phyloP scores from a whole-genome alignment of 2,797 vertebrate species.

The Tarsius wallacei region DNA sequence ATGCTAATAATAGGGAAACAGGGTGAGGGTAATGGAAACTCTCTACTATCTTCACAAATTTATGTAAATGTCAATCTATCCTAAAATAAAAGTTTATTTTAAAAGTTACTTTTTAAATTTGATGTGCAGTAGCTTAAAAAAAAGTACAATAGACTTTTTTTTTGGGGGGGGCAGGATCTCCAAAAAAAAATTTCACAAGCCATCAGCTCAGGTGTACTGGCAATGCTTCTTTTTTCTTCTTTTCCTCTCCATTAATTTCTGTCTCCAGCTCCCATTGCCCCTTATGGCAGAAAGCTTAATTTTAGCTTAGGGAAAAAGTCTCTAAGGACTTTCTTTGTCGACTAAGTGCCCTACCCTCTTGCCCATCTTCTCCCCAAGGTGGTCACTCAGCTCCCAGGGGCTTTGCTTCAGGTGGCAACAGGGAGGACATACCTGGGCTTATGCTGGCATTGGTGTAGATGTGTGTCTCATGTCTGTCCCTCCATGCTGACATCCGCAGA shows the following conservation, averaged over 20 bases:
- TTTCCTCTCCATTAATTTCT: slow-evolving; percentile 15
- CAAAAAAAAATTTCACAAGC: slow-evolving; percentile 1
- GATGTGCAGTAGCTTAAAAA: not conserved
- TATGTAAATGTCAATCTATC: slow-evolving; percentile 41
- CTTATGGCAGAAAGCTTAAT: not conserved
- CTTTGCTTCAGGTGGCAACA: not conserved
- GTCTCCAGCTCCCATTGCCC: not conserved
- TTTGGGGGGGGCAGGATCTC: not conserved
- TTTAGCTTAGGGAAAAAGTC: not conserved
- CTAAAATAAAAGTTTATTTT: not conserved
- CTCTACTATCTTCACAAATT: not conserved
- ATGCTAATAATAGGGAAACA: not conserved
- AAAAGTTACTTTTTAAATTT: not conserved
- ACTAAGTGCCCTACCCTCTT: not conserved
- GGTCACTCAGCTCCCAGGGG: not conserved
- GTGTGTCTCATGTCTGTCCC: not conserved
- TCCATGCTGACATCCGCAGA: not conserved
- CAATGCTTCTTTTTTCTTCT: not conserved
- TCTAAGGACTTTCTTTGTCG: not conserved
- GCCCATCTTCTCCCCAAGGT: not conserved
- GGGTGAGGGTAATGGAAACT: not conserved
- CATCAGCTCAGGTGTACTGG: not conserved
- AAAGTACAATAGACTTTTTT: too few species aligned
- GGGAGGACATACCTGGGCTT: not conserved
- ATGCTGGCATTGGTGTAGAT: not conserved